Base-by-base conservation (phyloP, 2,113 vertebrate species). In the Poicephalus meyeri region DNA sequence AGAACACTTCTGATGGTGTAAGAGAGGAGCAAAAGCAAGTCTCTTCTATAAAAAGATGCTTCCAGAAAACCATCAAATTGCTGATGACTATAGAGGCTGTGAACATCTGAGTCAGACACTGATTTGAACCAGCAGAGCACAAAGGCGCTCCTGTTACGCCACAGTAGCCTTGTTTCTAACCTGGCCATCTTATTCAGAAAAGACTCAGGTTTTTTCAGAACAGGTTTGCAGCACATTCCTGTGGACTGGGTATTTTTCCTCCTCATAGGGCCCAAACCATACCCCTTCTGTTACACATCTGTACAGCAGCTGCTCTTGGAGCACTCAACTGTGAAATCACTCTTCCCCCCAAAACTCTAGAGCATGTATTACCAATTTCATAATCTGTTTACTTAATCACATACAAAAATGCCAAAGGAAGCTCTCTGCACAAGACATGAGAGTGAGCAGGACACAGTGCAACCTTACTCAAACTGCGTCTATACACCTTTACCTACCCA, bases 351-450 rank as follows among this genome's bases (percentile, higher is more conserved):
- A 52, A 50, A 58, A 29, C 56, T 53, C 56, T 29, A 39, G 31
- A 18, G 21, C 19, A 7, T 24, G 7, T 35, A 24, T 37, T 60
- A 47, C 7, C 4, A 3, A 47, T 60, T 42, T 29, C 16, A 28
- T 9, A 15, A 52, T 13, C 50, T 35, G 7, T 14, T 37, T 44
- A 12, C 33, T 44, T 56, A 8, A 24, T 26, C 53, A 53, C 1
- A 17, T 10, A 41, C 25, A 24, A 50, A 41, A 56, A 50, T 2
- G 33, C 19, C 77, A n/a, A 15, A 63, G 41, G 24, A 76, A 2
- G 7, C 37, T 42, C 29, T 26, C 41, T 25, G 21, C 42, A 37
- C 42, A 69, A 46, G 14, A n/a, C 19, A 13, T 0, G 2, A 17
- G 44, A 50, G 13, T 14, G 12, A 35, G 29, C 56, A 81, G 50